Percentiles rank a stretch among this genome's conserved stretches.
Evolutionary conservation across 2,113 vertebrate species (phyloP).

Genomic region (Pao palembangensis): DNA sequence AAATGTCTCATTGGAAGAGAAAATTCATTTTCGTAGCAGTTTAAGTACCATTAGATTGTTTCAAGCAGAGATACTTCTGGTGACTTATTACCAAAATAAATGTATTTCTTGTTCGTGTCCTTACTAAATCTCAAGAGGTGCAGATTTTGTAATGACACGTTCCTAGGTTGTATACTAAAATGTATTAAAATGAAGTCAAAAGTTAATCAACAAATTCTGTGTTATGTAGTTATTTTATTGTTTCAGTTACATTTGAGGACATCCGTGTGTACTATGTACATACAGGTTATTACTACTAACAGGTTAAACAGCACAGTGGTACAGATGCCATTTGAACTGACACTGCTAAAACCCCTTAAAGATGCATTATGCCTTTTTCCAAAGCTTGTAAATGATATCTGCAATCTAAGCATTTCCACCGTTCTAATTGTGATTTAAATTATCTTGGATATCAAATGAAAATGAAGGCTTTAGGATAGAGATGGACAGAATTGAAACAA

Average conservation of each 20-base stretch:
- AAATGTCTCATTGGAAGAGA: not conserved
- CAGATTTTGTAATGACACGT: conserved; percentile 12
- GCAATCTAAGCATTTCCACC: no score
- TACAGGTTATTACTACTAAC: conserved; percentile 6
- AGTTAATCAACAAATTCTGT: conserved; percentile 19
- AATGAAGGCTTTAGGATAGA: conserved; percentile 28
- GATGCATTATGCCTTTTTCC: not conserved
- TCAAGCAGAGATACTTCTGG: conserved; percentile 17
- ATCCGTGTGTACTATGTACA: conserved; percentile 7
- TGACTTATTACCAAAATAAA: conserved; percentile 63
- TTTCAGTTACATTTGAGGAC: conserved; percentile 5
- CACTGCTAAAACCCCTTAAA: conserved; percentile 8
- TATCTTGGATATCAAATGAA: not conserved
- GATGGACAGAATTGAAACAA: conserved; percentile 16
- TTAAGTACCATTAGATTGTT: not conserved
- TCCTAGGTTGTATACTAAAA: conserved; percentile 21
- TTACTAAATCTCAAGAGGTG: conserved; percentile 36
- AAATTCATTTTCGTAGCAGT: not conserved
- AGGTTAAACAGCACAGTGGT: conserved; percentile 14
- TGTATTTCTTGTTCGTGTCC: conserved; percentile 32
- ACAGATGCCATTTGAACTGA: conserved; percentile 10
- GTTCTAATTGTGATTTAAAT: no score
- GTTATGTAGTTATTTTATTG: conserved; percentile 12
- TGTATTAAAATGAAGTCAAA: conserved; percentile 9
- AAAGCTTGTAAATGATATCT: no score